Percentiles rank a stretch among this genome's conserved stretches.
These are phyloP conservation scores for Zosterops lateralis DNA, from an alignment of 2,113 vertebrate genomes.

Conservation along the genomic window DNA sequence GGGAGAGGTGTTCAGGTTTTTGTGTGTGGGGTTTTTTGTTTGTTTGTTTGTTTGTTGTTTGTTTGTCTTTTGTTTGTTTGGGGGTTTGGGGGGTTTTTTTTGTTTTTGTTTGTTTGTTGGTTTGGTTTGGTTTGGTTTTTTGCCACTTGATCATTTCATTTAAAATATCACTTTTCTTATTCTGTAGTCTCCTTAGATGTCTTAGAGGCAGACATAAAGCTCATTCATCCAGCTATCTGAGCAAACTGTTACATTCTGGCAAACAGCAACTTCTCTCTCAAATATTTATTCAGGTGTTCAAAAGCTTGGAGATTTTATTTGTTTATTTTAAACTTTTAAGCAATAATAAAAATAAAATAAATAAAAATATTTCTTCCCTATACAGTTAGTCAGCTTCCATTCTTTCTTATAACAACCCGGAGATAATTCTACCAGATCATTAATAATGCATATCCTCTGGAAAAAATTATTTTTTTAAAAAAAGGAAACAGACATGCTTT, in stretches of 20 bases:
- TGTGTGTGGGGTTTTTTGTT: too few species aligned
- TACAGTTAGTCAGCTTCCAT: neutral
- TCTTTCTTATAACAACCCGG: neutral
- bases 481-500: neutral
- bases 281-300: constrained; percentile 32
- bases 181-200: neutral
- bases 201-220: neutral
- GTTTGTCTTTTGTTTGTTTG: too few species aligned
- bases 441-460: neutral
- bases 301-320: neutral
- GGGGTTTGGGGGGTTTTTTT: too few species aligned
- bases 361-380: neutral
- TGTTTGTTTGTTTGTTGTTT: too few species aligned
- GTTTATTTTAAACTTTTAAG: neutral
- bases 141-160: neutral
- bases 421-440: neutral
- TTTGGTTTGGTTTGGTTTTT: neutral
- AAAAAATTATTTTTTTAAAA: neutral
- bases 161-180: neutral
- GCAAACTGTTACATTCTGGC: neutral
- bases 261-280: neutral
- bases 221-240: neutral
- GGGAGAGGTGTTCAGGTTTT: neutral
- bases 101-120: too few species aligned
- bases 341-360: neutral